Base-by-base conservation (phyloP, 2,113 vertebrate genomes). In the Mesocricetus auratus region DNA sequence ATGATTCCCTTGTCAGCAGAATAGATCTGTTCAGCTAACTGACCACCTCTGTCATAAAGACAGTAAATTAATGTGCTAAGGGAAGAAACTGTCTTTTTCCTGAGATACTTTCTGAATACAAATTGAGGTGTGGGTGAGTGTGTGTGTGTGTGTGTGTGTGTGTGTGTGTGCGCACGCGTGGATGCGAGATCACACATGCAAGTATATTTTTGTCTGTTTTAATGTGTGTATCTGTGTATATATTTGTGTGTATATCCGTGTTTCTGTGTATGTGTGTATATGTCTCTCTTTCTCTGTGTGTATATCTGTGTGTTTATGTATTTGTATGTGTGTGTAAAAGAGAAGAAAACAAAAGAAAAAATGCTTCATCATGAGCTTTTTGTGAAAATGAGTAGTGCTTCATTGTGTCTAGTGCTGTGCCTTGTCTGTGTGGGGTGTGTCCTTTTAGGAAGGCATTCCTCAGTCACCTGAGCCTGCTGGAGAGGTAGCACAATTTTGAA, bases 101-200 rank as follows among this genome's bases (percentile, higher is more conserved):
- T 7, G 31, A 94, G 69, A 85, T 50, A 15, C 45, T 66, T 68
- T 89, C 85, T 86, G 83, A 93, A 92, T 93, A 79, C 5, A 31
- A 62, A 89, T 58, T 86, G 71, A 29, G 4, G 16, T 86, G 13
- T 66, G 15, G 64, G 22, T 5, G 78, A 58, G 78, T 82, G 33
- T 79, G 31, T 79, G 47, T 87, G 4, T 91, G 42, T 58, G 53
- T 22, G 47, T 69, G 17, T 68, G 24, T 5, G 6, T 71, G 26
- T 45, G 10, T 75, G 39, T 42, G 4, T 74, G n/a, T 69, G 2
- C 24, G 13, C 15, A 5, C n/a, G 19, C n/a, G 17, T 50, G 33
- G 16, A 7, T 36, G 31, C 33, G 68, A 2, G 24, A 68, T 29
- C 31, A 69, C 31, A 7, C 6, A 42, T 50, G 29, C 26, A 2